Evolutionary conservation across 64 coral and sea anemone species (phyloP).

Genomic region (Stichodactyla mertensii): DNA sequence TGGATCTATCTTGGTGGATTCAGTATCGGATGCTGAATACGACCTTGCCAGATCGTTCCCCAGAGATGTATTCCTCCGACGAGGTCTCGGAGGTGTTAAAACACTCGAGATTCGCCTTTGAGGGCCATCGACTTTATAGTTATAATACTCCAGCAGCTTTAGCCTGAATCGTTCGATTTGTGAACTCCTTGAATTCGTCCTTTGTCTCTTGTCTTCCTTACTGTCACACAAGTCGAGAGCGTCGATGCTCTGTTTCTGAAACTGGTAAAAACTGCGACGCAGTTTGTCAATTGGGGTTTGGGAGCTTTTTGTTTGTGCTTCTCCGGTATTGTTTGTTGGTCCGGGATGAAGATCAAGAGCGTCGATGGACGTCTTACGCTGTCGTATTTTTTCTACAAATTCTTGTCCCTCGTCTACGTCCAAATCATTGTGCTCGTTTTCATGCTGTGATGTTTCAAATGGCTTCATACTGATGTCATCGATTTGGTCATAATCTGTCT

Average conservation of each 20-base stretch:
- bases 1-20: neutral
- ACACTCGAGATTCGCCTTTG: neutral
- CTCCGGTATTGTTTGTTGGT: conserved; percentile 13
- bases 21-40: neutral
- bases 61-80: neutral
- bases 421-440: neutral
- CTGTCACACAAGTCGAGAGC: neutral
- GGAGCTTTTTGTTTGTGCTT: neutral
- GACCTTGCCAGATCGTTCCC: neutral
- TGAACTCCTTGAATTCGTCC: neutral
- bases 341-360: conserved; percentile 38
- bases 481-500: conserved; percentile 3
- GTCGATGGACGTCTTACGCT: conserved; percentile 37
- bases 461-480: neutral
- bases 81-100: neutral
- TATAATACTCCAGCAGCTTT: conserved; percentile 49
- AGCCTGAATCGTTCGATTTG: conserved; percentile 52
- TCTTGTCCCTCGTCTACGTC: neutral
- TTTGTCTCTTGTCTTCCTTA: neutral
- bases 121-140: conserved; percentile 20
- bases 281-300: neutral
- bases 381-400: neutral
- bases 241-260: neutral
- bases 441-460: neutral
- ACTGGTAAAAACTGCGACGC: neutral